Conservation (phyloP, 2,888 invertebrate genomes). For the Drosophila meridionalis region DNA sequence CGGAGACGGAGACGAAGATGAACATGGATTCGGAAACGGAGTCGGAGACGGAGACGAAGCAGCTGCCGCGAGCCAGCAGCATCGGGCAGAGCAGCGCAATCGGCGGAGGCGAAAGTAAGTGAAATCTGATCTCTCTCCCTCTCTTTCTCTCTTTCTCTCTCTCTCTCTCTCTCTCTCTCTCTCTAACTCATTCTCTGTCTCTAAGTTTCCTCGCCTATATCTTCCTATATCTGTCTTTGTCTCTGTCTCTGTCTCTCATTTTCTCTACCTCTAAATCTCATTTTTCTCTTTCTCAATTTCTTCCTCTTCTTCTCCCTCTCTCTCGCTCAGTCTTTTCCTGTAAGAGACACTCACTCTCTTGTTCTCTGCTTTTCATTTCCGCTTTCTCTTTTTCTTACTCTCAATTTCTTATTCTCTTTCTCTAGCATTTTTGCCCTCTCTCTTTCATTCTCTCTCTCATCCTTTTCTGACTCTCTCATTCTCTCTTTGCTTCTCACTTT, state of each 20-base stretch:
- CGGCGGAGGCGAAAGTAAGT: conserved; percentile 33
- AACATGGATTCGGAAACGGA: too few species aligned
- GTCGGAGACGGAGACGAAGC: not conserved
- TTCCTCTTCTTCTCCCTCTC: not conserved
- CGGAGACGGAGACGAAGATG: not conserved
- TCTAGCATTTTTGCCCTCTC: not conserved
- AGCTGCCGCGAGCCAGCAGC: not conserved
- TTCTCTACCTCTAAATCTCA: not conserved
- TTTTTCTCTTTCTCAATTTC: not conserved
- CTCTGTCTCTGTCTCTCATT: not conserved
- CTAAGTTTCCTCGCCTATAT: too few species aligned
- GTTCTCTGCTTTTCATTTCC: not conserved
- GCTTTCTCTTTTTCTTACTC: not conserved
- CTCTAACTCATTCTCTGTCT: not conserved
- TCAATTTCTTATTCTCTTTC: not conserved
- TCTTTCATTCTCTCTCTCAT: not conserved
- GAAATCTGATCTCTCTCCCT: not conserved
- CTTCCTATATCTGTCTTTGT: not conserved
- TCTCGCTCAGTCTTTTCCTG: not conserved
- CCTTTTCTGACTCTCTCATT: not conserved
- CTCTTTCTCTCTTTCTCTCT: not conserved
- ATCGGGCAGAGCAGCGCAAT: conserved; percentile 37
- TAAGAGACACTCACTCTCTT: not conserved
- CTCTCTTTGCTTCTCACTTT: not conserved
- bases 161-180: not conserved